Base-by-base conservation (phyloP, 2,113 vertebrate species). In the Otus sunia region DNA sequence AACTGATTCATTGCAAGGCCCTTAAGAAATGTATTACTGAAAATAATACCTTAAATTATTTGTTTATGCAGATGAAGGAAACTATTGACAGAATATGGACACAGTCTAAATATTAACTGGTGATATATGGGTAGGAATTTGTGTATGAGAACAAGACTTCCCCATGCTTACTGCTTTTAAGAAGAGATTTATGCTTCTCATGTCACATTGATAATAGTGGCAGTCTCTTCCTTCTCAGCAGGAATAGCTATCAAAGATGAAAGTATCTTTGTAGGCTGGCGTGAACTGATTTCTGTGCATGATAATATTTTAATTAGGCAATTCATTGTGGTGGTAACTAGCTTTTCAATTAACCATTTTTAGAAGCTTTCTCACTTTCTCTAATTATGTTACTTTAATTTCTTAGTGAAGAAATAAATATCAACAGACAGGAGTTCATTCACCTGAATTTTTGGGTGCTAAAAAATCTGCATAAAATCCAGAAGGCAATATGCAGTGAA, bases 281-380 rank as follows among this genome's bases (percentile, higher is more conserved):
- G 34, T 79, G 94, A 93, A 49, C 49, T 77, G 62, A 91, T 95
- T 96, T 94, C 47, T 41, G 34, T 56, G 66, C 53, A 41, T 79
- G 91, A 58, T 90, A 82, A 93, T 83, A 72, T 96, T 97, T 96
- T 96, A 96, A 97, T 97, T 94, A 95, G 92, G 75, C 74, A 84
- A 86, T 91, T 92, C 55, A 87, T 92, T 67, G 79, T 87, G 62
- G 58, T 93, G 43, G 56, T 74, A 94, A 77, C 37, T 77, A 95
- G 82, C 41, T 95, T 92, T 91, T 86, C 89, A 96, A 92, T 91
- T 56, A 94, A 49, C 52, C 17, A 15, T 86, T 88, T 88, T 47
- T 0, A 85, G 59, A 92, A 75, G 67, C 10, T 2, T 91, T 88
- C 86, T 72, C 77, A 83, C 59, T 66, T 87, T 26, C 71, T 91